Base-by-base conservation (phyloP, 2,888 invertebrate genomes). In the Chirona hameri region DNA sequence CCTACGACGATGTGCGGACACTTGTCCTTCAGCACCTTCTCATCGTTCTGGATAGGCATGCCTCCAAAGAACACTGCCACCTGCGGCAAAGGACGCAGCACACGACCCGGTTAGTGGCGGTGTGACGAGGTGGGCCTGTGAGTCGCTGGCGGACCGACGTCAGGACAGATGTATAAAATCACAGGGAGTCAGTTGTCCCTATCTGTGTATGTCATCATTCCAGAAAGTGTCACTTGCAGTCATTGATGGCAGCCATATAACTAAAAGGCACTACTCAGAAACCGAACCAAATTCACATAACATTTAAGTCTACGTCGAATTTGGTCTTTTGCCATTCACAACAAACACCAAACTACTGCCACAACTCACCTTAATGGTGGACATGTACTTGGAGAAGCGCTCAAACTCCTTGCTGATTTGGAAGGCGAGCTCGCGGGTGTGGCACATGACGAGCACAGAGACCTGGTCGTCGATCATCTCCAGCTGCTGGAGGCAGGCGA, bases 331-430 rank as follows among this genome's bases (percentile, higher is more conserved):
- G 39, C 39, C 39, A 39, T 39, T 39, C 39, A 7, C 39, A 39
- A 5, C 39, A 39, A 39, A 39, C 39, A 7, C 39, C 39, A 7
- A 2, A 39, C 39, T 39, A 39, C 39, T 39, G 7, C 39, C 39
- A 7, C n/a, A 39, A 7, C 39, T 39, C 86, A 95, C 97, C 91
- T 98, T 96, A 65, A 97, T 94, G 84, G 93, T 93, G 55, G 96
- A 93, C 96, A 99, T 97, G 89, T 99, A 99, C 89, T 99, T 99
- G 86, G 97, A 97, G 90, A 99, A 99, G 82, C 99, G 92, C 89
- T 99, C 99, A 87, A 99, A 99, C 89, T 99, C 99, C 89, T 99
- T 99, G 89, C 97, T 98, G 87, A 99, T 99, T 90, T 99, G 99
- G 91, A 99, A 99, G 82, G 99, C 99, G 87, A 99, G 90, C 89